A percentile compares a stretch with the other conserved stretches of the same genome.
Evolutionary conservation across 2,888 invertebrate genomes (phyloP).

Genomic region (Hylaea fasciaria): DNA sequence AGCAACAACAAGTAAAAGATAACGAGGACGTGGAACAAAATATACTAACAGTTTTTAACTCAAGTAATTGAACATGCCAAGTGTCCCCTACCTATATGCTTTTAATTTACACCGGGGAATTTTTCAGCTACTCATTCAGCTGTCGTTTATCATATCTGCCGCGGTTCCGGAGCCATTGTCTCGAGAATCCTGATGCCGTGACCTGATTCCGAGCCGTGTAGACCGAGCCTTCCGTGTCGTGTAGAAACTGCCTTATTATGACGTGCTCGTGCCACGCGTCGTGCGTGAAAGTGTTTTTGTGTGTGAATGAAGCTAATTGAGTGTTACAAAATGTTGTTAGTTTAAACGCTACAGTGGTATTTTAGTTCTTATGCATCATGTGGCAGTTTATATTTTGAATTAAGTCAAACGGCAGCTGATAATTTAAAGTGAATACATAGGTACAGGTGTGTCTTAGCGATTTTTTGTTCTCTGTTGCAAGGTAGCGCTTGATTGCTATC

Average conservation of each 20-base stretch:
- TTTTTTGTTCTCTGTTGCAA: too few relatives aligned
- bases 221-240: slow-evolving; percentile 12
- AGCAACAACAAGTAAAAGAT: too few relatives aligned
- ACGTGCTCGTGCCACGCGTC: slow-evolving; percentile 10
- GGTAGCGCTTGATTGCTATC: too few relatives aligned
- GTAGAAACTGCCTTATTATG: slow-evolving; percentile 16
- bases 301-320: not conserved
- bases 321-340: not conserved
- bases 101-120: slow-evolving; percentile 66
- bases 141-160: slow-evolving; percentile 70
- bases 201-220: slow-evolving; percentile 20
- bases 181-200: slow-evolving; percentile 42
- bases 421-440: too few relatives aligned
- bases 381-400: too few relatives aligned
- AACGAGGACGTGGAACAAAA: too few relatives aligned
- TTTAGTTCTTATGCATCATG: too few relatives aligned
- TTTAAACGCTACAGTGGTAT: not conserved
- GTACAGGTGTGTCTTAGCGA: too few relatives aligned
- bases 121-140: slow-evolving; percentile 70
- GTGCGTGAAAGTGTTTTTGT: slow-evolving; percentile 5
- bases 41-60: not conserved
- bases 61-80: not conserved
- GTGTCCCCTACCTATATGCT: slow-evolving; percentile 16
- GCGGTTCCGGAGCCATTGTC: slow-evolving; percentile 64
- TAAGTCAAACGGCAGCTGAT: too few relatives aligned